Evolutionary conservation across 2,113 vertebrate species (phyloP).

Genomic region (Dascyllus trimaculatus): DNA sequence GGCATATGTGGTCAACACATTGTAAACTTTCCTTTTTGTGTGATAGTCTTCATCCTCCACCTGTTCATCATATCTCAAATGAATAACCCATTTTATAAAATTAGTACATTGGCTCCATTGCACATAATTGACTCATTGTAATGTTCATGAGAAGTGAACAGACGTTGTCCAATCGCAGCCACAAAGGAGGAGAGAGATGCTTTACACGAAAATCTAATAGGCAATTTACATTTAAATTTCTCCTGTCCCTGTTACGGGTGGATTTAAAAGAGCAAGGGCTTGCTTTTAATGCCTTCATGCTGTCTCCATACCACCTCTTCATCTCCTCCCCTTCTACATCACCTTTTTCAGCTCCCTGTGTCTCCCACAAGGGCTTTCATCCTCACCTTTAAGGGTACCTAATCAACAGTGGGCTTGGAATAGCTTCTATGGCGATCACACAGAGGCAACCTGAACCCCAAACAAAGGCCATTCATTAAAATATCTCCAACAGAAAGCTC

Average conservation of each 20-base stretch:
- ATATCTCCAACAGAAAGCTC: constrained; percentile 81
- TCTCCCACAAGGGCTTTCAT: constrained; percentile 76
- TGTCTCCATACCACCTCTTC: constrained; percentile 70
- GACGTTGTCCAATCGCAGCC: constrained; percentile 57
- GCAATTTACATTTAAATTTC: constrained; percentile 87
- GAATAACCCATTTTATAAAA: constrained; percentile 54
- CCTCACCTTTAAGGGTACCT: constrained; percentile 78
- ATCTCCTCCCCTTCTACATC: constrained; percentile 70
- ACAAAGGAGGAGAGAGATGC: constrained; percentile 77
- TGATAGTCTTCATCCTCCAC: constrained; percentile 25
- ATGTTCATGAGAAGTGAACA: constrained; percentile 61
- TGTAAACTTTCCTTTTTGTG: constrained; percentile 35
- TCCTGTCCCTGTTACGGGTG: constrained; percentile 76
- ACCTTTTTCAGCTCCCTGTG: constrained; percentile 65
- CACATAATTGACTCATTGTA: constrained; percentile 58
- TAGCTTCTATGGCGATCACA: constrained; percentile 64
- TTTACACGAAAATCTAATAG: constrained; percentile 84
- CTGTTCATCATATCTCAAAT: constrained; percentile 32
- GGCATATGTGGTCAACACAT: background rate
- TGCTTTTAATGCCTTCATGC: constrained; percentile 77
- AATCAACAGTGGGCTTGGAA: constrained; percentile 68
- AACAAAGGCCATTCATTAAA: constrained; percentile 87
- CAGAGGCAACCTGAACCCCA: constrained; percentile 70
- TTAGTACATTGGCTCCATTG: constrained; percentile 54
- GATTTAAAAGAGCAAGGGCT: constrained; percentile 80